These are phyloP conservation scores for Polietes domitor DNA, from an alignment of 2,888 invertebrate species.

Conservation along the genomic window DNA sequence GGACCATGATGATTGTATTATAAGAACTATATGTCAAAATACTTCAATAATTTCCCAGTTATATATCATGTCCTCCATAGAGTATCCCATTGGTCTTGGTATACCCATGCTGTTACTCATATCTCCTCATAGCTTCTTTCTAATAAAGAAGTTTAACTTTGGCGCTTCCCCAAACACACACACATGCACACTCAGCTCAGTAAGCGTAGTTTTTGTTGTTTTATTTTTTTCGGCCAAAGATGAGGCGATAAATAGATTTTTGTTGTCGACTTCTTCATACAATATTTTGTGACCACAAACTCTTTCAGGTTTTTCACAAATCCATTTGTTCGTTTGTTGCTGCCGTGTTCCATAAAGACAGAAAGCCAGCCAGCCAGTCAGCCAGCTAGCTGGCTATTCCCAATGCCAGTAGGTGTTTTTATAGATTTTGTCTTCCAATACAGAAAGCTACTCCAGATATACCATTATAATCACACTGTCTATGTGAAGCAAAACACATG, in stretches of 20 bases:
- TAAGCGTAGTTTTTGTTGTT: no score
- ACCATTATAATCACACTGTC: background rate
- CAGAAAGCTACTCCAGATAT: slow-evolving; percentile 27
- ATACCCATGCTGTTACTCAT: no score
- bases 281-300: background rate
- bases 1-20: no score
- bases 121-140: background rate
- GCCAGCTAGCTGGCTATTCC: slow-evolving; percentile 28
- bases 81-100: background rate
- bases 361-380: background rate
- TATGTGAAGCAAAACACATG: background rate
- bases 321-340: slow-evolving; percentile 37
- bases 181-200: background rate
- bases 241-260: slow-evolving; percentile 42
- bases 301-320: slow-evolving; percentile 41
- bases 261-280: slow-evolving; percentile 18
- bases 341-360: background rate
- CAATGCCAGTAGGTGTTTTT: slow-evolving; percentile 62
- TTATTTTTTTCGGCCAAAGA: slow-evolving; percentile 23
- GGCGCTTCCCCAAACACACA: slow-evolving; percentile 25
- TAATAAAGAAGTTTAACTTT: slow-evolving; percentile 51
- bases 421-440: background rate
- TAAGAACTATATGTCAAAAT: no score
- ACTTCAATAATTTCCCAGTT: no score
- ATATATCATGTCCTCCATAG: no score